Percentiles rank a stretch among this genome's conserved stretches.
phyloP scores from a whole-genome alignment of 2,888 invertebrate genomes.

The Brachylomia viminalis region DNA sequence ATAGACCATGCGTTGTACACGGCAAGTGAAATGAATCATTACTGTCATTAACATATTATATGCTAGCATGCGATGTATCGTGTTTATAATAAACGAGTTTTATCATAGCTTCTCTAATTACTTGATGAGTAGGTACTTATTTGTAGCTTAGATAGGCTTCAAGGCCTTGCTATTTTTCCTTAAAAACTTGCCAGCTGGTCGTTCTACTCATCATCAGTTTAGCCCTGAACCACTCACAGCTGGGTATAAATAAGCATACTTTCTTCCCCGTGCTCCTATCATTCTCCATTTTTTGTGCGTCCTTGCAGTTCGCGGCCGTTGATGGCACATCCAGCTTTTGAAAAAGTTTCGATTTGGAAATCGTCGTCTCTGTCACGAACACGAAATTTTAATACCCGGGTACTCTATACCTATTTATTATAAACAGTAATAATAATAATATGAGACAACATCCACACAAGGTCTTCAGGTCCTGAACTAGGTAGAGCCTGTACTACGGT shows the following conservation, averaged over 20 bases:
- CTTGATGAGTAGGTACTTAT: conserved; percentile 9
- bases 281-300: background rate
- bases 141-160: background rate
- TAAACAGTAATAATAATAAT: too few relatives aligned
- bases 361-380: too few relatives aligned
- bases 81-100: conserved; percentile 48
- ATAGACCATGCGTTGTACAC: conserved; percentile 12
- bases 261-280: background rate
- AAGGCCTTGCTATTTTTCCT: background rate
- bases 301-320: too few relatives aligned
- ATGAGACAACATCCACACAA: too few relatives aligned
- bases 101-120: conserved; percentile 42
- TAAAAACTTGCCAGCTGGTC: background rate
- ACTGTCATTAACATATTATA: conserved; percentile 46
- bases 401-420: too few relatives aligned
- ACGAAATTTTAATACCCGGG: too few relatives aligned
- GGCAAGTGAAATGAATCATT: conserved; percentile 27
- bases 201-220: background rate
- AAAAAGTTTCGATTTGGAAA: too few relatives aligned
- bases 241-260: too few relatives aligned
- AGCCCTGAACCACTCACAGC: background rate
- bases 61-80: conserved; percentile 53
- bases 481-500: too few relatives aligned
- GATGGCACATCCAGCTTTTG: too few relatives aligned
- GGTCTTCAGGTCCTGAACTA: too few relatives aligned